A percentile compares a stretch with the other conserved stretches of the same genome.
Evolutionary conservation across 1,140 invertebrate species (phyloP).

Genomic region (Aphelenchoides besseyi): DNA sequence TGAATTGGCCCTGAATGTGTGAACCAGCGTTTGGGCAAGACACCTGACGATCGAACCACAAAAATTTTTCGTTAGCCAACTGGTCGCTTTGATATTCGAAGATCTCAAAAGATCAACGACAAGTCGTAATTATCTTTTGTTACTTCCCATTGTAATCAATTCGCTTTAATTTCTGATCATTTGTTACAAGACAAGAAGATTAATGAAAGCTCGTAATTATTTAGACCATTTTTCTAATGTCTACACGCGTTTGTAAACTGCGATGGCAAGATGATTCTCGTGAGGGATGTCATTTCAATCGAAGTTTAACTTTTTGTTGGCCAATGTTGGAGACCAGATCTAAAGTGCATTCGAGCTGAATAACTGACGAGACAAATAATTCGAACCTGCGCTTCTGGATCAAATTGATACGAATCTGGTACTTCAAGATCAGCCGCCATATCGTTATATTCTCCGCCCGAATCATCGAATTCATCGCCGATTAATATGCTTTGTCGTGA

Average conservation of each 20-base stretch:
- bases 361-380: too few species aligned
- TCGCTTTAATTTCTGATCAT: neutral
- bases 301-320: too few species aligned
- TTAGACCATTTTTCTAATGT: too few species aligned
- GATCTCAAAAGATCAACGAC: too few species aligned
- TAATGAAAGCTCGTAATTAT: neutral
- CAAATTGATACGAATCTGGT: neutral
- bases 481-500: neutral
- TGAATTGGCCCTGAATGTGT: neutral
- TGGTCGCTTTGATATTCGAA: too few species aligned
- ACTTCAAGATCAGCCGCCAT: neutral
- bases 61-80: too few species aligned
- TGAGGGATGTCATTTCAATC: too few species aligned
- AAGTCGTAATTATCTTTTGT: too few species aligned
- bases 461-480: slow-evolving; percentile 8
- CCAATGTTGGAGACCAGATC: neutral
- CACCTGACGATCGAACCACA: slow-evolving; percentile 2
- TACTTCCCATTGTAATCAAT: neutral
- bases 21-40: neutral
- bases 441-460: slow-evolving; percentile 4
- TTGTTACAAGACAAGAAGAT: neutral
- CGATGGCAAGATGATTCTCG: too few species aligned
- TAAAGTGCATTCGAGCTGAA: neutral
- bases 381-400: slow-evolving; percentile 7
- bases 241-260: too few species aligned